Evolutionary conservation across 2,797 vertebrate species (phyloP), one percentile per base, ranked within the genome.

Genomic region (Falco novaeseelandiae): DNA sequence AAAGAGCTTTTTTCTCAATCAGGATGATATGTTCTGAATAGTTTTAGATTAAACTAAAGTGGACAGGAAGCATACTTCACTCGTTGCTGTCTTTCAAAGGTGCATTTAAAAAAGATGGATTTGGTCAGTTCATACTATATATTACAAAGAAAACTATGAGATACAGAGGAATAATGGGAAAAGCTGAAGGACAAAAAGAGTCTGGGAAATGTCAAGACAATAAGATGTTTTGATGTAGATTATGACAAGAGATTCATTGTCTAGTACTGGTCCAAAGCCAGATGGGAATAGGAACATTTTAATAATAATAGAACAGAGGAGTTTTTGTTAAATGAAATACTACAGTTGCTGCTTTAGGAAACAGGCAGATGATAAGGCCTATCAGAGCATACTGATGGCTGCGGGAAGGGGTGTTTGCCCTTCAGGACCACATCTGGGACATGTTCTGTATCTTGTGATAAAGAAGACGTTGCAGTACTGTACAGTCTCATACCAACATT

Each of bases 391-490:
- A 58, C 2, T 19, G 27, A 44, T 32, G 17, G 8, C 18, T 77
- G 8, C 0, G 2, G 91, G 36, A 76, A 78, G 19, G 18, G 5
- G 2, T 34, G 36, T 82, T 84, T 89, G 26, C 13, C 29, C n/a
- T 79, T 84, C 58, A 40, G 49, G 27, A 85, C 21, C 32, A 38
- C 12, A 29, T 67, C 12, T 81, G 57, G 51, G 17, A 57, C 6
- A 23, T 19, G 29, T 21, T 27, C 18, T 76, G 10, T 34, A 27
- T 32, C 40, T 44, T 70, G 27, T 48, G 14, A 19, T 59, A 51
- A 77, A 1, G 7, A 87, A 62, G 59, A 63, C 1, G 9, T 40
- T 55, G 27, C 12, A 38, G 3, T 59, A 16, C 5, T 0, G 0
- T 29, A 18, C 7, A 65, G 46, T 15, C 20, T 57, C 18, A 22